Conservation (phyloP, 2,113 vertebrate genomes). For the Ceyx melanurus region DNA sequence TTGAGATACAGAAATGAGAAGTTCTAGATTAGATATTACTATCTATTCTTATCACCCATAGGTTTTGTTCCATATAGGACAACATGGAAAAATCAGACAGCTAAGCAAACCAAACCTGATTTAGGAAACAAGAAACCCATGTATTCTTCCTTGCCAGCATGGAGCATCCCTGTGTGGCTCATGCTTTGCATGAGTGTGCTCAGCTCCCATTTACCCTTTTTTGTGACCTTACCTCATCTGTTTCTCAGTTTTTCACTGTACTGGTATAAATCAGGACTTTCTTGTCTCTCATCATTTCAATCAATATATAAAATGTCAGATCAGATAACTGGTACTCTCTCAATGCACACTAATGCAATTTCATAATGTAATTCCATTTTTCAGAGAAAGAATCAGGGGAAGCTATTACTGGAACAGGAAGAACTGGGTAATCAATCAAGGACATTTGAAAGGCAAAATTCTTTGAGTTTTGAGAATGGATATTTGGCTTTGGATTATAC, state of each 20-base stretch:
- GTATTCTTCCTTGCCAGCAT: not conserved
- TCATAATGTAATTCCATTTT: slow-evolving; percentile 20
- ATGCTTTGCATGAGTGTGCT: not conserved
- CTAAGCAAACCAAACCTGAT: not conserved
- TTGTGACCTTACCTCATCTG: not conserved
- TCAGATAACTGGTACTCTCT: slow-evolving; percentile 18
- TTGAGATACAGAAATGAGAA: not conserved
- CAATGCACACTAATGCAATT: slow-evolving; percentile 22
- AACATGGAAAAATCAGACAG: not conserved
- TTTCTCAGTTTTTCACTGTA: not conserved
- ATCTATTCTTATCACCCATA: not conserved
- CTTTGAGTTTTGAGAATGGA: not conserved
- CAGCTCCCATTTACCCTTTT: not conserved
- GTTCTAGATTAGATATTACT: not conserved
- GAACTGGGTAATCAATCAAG: not conserved
- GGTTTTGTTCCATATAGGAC: not conserved
- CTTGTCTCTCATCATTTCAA: not conserved
- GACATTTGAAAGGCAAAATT: slow-evolving; percentile 7
- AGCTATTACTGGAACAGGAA: slow-evolving; percentile 31
- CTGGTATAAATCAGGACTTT: not conserved
- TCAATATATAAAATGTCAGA: slow-evolving; percentile 37
- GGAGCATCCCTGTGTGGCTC: not conserved
- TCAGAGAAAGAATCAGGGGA: slow-evolving; percentile 2
- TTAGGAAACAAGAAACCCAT: not conserved
- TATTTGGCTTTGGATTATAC: not conserved